Evolutionary conservation across 2,113 vertebrate species (phyloP).

Genomic region (Etheostoma spectabile): DNA sequence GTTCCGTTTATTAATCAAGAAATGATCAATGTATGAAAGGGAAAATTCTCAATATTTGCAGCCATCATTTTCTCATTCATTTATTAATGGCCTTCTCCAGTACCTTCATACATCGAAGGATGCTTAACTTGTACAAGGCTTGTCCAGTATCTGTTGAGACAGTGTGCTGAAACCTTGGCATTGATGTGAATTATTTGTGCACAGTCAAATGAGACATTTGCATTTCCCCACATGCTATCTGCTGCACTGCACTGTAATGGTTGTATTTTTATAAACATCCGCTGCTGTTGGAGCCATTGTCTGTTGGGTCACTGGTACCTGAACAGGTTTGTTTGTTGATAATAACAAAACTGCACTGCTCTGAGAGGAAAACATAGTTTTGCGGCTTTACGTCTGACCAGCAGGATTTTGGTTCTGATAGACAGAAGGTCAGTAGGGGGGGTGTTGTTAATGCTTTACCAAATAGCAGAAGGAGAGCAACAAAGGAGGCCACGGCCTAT

Average conservation of each 20-base stretch:
- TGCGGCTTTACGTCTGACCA: conserved; percentile 47
- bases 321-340: conserved; percentile 12
- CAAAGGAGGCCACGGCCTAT: conserved; percentile 81
- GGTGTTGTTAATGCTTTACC: conserved; percentile 80
- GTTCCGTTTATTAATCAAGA: not conserved
- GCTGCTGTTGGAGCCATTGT: conserved; percentile 19
- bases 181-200: conserved; percentile 49
- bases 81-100: not conserved
- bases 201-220: conserved; percentile 60
- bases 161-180: conserved; percentile 22
- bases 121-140: conserved; percentile 2
- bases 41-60: not conserved
- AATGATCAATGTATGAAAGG: not conserved
- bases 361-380: conserved; percentile 42
- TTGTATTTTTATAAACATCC: conserved; percentile 41
- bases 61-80: not conserved
- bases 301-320: conserved; percentile 17
- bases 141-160: conserved; percentile 30
- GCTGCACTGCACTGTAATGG: conserved; percentile 18
- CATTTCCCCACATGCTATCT: conserved; percentile 56
- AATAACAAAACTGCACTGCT: conserved; percentile 10
- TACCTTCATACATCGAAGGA: not conserved
- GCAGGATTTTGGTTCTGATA: conserved; percentile 58
- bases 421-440: conserved; percentile 47
- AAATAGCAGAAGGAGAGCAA: conserved; percentile 82